Percentiles rank a stretch among this genome's conserved stretches.
Conservation (phyloP, 2,797 vertebrate genomes). For the Argentina silus region DNA sequence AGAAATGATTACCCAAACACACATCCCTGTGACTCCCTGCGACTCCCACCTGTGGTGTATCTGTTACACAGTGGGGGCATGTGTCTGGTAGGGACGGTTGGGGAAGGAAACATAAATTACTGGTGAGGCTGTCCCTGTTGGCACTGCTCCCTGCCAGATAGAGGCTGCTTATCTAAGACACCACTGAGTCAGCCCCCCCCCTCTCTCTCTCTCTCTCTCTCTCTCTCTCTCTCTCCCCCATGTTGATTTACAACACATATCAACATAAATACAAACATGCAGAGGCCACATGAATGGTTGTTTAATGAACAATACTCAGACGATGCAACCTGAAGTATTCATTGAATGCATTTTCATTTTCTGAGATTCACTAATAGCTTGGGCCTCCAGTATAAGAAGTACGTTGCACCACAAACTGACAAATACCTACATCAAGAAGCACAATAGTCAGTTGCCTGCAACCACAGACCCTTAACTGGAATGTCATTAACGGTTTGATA, state of each 20-base stretch:
- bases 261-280: not conserved
- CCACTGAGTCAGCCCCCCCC: conserved; percentile 15
- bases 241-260: not conserved
- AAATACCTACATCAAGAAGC: conserved; percentile 65
- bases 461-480: conserved; percentile 64
- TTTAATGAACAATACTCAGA: too few relatives aligned
- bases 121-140: conserved; percentile 59
- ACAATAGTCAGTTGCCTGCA: conserved; percentile 61
- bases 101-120: conserved; percentile 71
- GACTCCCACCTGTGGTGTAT: conserved; percentile 38
- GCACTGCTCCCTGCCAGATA: conserved; percentile 59
- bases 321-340: not conserved
- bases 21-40: conserved; percentile 18
- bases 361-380: conserved; percentile 43
- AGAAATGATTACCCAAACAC: conserved; percentile 3
- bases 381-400: conserved; percentile 43
- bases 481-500: conserved; percentile 69
- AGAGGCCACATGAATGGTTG: too few relatives aligned
- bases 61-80: conserved; percentile 35
- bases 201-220: too few relatives aligned
- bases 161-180: conserved; percentile 63
- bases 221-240: not conserved
- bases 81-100: conserved; percentile 57
- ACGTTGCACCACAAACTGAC: conserved; percentile 78
- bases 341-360: not conserved